Evolutionary conservation across 2,113 vertebrate species (phyloP), one percentile per base, ranked within the genome.

Genomic region (Xiphophorus couchianus): DNA sequence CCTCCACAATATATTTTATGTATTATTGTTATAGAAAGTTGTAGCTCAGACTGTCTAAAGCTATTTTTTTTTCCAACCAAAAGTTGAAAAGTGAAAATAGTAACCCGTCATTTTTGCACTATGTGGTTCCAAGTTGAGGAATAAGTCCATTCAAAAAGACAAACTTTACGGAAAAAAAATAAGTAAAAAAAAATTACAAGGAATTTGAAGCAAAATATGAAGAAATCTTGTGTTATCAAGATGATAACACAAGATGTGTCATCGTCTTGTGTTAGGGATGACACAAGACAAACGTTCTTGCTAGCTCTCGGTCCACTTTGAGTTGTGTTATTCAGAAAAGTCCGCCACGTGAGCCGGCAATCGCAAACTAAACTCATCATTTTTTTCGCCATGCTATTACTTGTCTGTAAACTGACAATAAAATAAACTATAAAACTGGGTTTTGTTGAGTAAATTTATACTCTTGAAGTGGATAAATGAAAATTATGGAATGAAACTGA

Each of bases 401-500:
- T 22, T 9, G 22, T 37, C 33, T 39, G 8, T n/a, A 27, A 13
- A 44, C 9, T 2, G n/a, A 2, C 12, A 17, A 33, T n/a, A 67
- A 17, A 28, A n/a, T 27, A 29, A 28, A 8, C 63, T n/a, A 27
- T n/a, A 66, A 37, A 42, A 42, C 12, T n/a, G 27, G 25, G 14
- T 19, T 9, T 19, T 44, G 2, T 44, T 39, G 27, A 30, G 25
- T 9, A n/a, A 8, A 27, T 67, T 42, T 67, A 35, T 22, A 28
- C 29, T 31, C 25, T 69, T 6, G 28, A 9, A 29, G 8, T 42
- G 35, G 28, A 44, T 22, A 44, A 63, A 30, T 42, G 8, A 27
- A 62, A 71, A 8, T 28, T 42, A 61, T 12, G 39, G 69, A 61
- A 44, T 63, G 37, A 70, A 54, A 63, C 62, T 69, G 51, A 28